These are phyloP conservation scores for Copidosoma floridanum DNA, from an alignment of 1,140 invertebrate genomes.

Conservation along the genomic window DNA sequence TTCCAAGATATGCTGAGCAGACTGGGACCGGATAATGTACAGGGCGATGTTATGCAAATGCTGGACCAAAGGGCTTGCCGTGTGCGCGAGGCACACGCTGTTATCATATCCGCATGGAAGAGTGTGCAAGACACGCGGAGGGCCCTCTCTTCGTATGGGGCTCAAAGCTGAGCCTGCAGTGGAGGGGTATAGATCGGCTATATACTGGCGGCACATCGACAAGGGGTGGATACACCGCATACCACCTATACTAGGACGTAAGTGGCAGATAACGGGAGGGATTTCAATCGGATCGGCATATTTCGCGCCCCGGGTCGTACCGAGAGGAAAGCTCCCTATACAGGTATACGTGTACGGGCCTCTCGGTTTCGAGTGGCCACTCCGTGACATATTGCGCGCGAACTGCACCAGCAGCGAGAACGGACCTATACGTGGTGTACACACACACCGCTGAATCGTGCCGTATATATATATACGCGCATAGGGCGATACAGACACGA, in stretches of 20 bases:
- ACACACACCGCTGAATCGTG: neutral
- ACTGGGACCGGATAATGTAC: constrained; percentile 24
- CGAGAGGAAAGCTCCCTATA: no score
- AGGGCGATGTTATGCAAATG: constrained; percentile 40
- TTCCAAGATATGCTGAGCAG: constrained; percentile 34
- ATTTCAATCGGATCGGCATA: constrained; percentile 24
- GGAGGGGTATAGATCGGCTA: no score
- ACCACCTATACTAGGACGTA: no score
- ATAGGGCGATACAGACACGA: neutral
- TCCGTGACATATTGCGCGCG: constrained; percentile 17
- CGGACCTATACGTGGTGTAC: no score
- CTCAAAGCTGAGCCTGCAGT: no score
- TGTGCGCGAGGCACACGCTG: neutral
- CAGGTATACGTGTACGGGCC: constrained; percentile 2
- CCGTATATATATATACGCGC: neutral
- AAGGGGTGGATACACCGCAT: no score
- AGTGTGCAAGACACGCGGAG: no score
- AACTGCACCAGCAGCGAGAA: no score
- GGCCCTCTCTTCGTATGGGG: no score
- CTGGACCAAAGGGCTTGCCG: constrained; percentile 23
- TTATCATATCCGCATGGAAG: neutral
- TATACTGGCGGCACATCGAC: no score
- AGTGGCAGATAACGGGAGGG: no score
- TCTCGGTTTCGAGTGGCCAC: constrained; percentile 7
- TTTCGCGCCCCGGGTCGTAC: constrained; percentile 4